phyloP scores from a whole-genome alignment of 2,888 invertebrate species.

The Uloborus plumipes region DNA sequence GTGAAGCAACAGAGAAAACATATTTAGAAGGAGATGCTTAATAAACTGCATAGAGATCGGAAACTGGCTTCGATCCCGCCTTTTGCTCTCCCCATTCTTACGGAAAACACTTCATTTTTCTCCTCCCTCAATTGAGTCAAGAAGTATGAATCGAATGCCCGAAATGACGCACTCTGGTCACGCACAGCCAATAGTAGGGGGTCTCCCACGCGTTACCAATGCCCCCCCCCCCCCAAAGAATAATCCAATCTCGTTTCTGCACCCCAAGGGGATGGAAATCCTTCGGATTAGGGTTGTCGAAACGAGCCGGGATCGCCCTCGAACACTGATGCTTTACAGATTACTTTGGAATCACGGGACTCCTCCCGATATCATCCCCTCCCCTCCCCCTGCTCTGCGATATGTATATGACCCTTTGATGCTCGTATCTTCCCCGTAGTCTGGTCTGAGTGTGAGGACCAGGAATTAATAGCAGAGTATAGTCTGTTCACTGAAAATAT shows the following conservation, averaged over 20 bases:
- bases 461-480: too few relatives aligned
- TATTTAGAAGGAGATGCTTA: too few relatives aligned
- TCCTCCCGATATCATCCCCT: slow-evolving; percentile 15
- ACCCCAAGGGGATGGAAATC: slow-evolving; percentile 48
- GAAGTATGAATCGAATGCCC: too few relatives aligned
- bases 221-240: slow-evolving; percentile 20
- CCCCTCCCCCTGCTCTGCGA: not conserved
- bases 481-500: too few relatives aligned
- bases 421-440: too few relatives aligned
- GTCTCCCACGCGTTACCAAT: slow-evolving; percentile 23
- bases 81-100: too few relatives aligned
- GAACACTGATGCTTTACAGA: slow-evolving; percentile 56
- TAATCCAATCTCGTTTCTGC: slow-evolving; percentile 62
- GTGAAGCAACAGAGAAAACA: too few relatives aligned
- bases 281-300: slow-evolving; percentile 52
- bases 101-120: too few relatives aligned
- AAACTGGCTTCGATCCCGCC: too few relatives aligned
- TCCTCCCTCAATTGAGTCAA: too few relatives aligned
- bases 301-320: slow-evolving; percentile 38
- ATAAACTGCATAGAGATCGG: too few relatives aligned
- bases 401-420: slow-evolving; percentile 1
- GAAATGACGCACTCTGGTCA: slow-evolving; percentile 33
- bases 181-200: not conserved
- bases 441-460: not conserved
- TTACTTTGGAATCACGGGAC: slow-evolving; percentile 46